These are phyloP conservation scores for Polypedilum pembai DNA, from an alignment of 1,140 invertebrate genomes.

Conservation along the genomic window DNA sequence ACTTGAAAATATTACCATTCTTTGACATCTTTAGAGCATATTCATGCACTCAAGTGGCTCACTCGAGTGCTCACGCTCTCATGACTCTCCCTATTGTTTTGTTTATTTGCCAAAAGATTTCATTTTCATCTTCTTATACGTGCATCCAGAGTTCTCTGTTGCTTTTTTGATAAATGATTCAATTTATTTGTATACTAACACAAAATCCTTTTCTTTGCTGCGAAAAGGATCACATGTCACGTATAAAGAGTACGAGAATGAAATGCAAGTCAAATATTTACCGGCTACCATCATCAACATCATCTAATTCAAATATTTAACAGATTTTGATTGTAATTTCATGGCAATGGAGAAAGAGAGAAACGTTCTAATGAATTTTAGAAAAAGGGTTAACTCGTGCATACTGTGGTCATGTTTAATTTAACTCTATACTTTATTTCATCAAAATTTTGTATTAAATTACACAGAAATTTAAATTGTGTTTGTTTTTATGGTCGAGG, in stretches of 20 bases:
- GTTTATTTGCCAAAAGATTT: slow-evolving; percentile 13
- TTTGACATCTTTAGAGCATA: too few species aligned
- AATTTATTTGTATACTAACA: not conserved
- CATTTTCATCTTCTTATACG: not conserved
- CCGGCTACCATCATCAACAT: not conserved
- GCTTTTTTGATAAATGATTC: slow-evolving; percentile 5
- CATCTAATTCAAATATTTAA: not conserved
- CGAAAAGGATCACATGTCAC: slow-evolving; percentile 4
- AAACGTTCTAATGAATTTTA: not conserved
- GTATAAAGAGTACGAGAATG: not conserved
- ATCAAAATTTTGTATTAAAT: not conserved
- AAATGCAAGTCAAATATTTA: not conserved
- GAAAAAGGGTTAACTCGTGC: not conserved
- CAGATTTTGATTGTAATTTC: not conserved
- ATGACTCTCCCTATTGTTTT: not conserved
- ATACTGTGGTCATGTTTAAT: not conserved
- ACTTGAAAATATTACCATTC: too few species aligned
- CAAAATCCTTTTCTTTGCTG: not conserved
- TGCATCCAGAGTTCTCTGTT: not conserved
- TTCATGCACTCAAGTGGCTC: not conserved
- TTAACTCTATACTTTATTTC: too few species aligned
- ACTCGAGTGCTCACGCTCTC: not conserved
- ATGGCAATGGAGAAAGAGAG: not conserved
- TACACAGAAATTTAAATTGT: not conserved
- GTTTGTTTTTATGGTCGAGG: not conserved